phyloP scores from a whole-genome alignment of 2,888 invertebrate species.

The Dicyrtoma fusca region DNA sequence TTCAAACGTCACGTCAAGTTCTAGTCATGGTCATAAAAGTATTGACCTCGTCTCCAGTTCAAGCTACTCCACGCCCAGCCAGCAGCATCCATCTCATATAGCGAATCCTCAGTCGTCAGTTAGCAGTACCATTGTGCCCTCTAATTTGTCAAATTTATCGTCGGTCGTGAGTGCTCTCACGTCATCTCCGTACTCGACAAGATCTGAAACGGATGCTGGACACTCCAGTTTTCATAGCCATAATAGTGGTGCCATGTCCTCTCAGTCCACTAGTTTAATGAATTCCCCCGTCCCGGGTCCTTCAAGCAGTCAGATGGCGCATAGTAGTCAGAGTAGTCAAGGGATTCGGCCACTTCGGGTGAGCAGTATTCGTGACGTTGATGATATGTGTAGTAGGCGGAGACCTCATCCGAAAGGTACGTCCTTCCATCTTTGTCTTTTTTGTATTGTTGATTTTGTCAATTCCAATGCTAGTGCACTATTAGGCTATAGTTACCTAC shows the following conservation, averaged over 20 bases:
- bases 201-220: constrained; percentile 1
- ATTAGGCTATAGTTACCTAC: no score
- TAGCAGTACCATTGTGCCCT: constrained; percentile 18
- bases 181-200: constrained; percentile 9
- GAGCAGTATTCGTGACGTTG: constrained; percentile 50
- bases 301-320: background rate
- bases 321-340: constrained; percentile 7
- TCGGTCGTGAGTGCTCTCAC: constrained; percentile 5
- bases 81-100: background rate
- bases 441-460: background rate
- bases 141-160: background rate
- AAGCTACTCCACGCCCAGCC: background rate
- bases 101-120: background rate
- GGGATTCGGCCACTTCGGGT: constrained; percentile 49
- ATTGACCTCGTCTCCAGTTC: background rate
- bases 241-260: background rate
- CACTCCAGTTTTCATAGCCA: constrained; percentile 6
- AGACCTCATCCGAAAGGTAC: constrained; percentile 47
- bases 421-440: background rate
- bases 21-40: background rate
- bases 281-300: background rate
- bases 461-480: background rate
- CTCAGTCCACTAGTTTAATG: constrained; percentile 9
- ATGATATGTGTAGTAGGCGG: constrained; percentile 48
- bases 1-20: background rate